These are phyloP conservation scores for Ophion ventricosus DNA, from an alignment of 2,888 invertebrate genomes.

Conservation along the genomic window DNA sequence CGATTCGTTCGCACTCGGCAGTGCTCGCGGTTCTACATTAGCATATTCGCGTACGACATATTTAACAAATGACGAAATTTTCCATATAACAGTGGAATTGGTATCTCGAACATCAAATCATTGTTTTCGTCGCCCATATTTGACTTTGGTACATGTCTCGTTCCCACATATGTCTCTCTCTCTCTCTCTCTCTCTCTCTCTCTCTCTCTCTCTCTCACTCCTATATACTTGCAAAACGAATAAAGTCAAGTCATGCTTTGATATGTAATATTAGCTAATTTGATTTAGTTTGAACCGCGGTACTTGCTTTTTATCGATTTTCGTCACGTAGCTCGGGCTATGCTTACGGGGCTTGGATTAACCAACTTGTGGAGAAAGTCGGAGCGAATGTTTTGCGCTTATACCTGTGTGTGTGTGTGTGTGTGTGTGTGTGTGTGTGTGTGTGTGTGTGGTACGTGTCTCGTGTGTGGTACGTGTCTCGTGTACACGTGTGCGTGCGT, in stretches of 20 bases:
- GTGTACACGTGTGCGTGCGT: neutral
- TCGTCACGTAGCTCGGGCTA: constrained; percentile 1
- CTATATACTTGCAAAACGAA: too few species aligned
- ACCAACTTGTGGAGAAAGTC: constrained; percentile 54
- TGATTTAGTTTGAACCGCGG: neutral
- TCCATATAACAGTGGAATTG: constrained; percentile 4
- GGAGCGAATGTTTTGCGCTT: neutral
- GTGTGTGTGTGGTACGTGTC: too few species aligned
- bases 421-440: too few species aligned
- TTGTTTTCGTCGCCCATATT: neutral
- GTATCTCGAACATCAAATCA: neutral
- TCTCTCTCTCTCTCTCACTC: too few species aligned
- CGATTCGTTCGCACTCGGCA: constrained; percentile 63
- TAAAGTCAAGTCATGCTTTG: neutral
- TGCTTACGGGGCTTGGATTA: constrained; percentile 20
- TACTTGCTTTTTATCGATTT: neutral
- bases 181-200: too few species aligned
- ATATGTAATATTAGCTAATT: neutral
- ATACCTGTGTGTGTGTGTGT: neutral
- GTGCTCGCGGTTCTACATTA: constrained; percentile 45
- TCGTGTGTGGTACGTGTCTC: too few species aligned
- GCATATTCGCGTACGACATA: constrained; percentile 49
- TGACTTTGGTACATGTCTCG: too few species aligned
- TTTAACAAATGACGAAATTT: constrained; percentile 52
- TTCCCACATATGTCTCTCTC: too few species aligned